phyloP scores from a whole-genome alignment of 1,140 invertebrate genomes.

The Ectropis grisescens region DNA sequence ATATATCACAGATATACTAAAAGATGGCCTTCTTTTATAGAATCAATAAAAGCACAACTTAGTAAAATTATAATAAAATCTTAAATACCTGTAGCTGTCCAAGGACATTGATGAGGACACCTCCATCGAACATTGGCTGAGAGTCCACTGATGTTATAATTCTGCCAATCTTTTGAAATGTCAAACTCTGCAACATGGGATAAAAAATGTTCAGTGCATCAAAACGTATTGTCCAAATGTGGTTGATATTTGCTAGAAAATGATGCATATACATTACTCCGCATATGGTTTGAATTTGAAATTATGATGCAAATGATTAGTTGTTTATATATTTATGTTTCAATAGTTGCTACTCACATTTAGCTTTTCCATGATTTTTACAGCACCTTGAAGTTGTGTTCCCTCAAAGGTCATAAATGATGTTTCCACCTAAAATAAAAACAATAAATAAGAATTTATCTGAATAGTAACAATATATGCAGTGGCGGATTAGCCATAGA shows the following conservation, averaged over 20 bases:
- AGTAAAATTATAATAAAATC: too few relatives aligned
- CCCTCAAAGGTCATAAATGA: slow-evolving; percentile 98
- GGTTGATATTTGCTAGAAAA: too few relatives aligned
- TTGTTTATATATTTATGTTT: slow-evolving; percentile 4
- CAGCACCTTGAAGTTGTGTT: slow-evolving; percentile 88
- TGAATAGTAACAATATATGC: not conserved
- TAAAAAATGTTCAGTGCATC: slow-evolving; percentile 5
- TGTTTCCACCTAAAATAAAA: slow-evolving; percentile 80
- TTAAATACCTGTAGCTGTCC: slow-evolving; percentile 92
- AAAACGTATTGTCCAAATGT: too few relatives aligned
- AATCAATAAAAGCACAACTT: too few relatives aligned
- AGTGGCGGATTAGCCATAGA: too few relatives aligned
- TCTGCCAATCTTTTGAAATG: slow-evolving; percentile 94
- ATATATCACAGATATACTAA: too few relatives aligned
- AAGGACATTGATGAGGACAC: slow-evolving; percentile 92
- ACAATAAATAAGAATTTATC: not conserved
- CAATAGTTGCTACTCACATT: slow-evolving; percentile 76
- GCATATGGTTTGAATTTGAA: too few relatives aligned
- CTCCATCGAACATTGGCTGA: slow-evolving; percentile 96
- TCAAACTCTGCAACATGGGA: slow-evolving; percentile 68
- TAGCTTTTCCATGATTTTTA: slow-evolving; percentile 95
- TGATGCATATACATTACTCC: too few relatives aligned
- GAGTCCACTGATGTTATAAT: slow-evolving; percentile 94
- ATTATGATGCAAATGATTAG: too few relatives aligned
- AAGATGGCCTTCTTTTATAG: too few relatives aligned